Conservation (phyloP, 2,888 invertebrate genomes). For the Drosophila antonietae region DNA sequence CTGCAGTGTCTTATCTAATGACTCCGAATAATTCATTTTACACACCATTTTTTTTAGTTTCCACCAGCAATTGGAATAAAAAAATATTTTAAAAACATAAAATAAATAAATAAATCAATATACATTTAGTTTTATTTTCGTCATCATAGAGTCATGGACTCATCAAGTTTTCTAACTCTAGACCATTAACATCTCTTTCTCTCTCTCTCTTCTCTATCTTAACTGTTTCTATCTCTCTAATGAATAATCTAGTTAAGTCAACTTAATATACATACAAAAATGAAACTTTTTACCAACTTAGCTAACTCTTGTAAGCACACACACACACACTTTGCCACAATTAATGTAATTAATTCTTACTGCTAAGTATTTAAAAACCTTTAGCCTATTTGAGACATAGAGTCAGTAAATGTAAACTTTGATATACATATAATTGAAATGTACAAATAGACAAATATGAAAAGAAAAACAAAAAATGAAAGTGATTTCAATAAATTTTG, state of each 20-base stretch:
- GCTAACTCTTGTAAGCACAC: conserved; percentile 75
- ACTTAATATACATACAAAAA: conserved; percentile 40
- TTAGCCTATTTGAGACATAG: conserved; percentile 32
- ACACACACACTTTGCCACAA: conserved; percentile 35
- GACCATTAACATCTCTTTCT: conserved; percentile 44
- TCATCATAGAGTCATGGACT: conserved; percentile 10
- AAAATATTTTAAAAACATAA: conserved; percentile 2
- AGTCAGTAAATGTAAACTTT: conserved; percentile 52
- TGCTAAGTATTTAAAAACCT: conserved; percentile 63
- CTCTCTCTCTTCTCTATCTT: conserved; percentile 31
- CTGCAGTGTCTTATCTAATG: conserved; percentile 24
- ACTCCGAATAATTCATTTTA: conserved; percentile 11
- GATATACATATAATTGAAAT: conserved; percentile 41
- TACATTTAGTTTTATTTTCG: conserved; percentile 25
- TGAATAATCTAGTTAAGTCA: conserved; percentile 71
- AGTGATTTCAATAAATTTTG: conserved; percentile 69
- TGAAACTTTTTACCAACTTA: conserved; percentile 43
- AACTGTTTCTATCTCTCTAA: conserved; percentile 57
- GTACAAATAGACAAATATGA: conserved; percentile 41
- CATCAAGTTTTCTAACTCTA: conserved; percentile 29
- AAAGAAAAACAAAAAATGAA: conserved; percentile 30
- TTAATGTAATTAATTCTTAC: conserved; percentile 58
- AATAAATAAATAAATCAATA: conserved; percentile 14
- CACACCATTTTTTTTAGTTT: conserved; percentile 1
- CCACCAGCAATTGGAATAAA: conserved; percentile 20